phyloP scores from a whole-genome alignment of 2,888 invertebrate genomes.

The Uropetala carovei region DNA sequence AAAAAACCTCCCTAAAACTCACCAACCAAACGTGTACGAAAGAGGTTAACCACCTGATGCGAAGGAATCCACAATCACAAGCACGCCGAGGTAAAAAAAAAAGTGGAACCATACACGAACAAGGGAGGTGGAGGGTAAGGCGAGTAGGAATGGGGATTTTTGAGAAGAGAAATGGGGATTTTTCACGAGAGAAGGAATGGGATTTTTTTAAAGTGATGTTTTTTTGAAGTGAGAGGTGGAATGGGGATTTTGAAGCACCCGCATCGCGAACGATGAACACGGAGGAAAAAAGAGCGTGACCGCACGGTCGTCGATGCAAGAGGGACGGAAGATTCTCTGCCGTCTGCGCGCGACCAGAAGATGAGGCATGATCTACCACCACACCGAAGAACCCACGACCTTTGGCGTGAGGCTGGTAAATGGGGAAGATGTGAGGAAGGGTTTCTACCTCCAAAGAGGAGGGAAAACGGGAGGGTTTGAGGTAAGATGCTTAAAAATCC shows the following conservation, averaged over 20 bases:
- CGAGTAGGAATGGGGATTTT: not conserved
- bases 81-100: not conserved
- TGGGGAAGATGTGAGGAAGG: too few species aligned
- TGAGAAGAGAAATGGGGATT: not conserved
- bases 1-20: not conserved
- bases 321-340: not conserved
- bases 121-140: not conserved
- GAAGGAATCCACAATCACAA: too few species aligned
- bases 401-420: not conserved
- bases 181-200: not conserved
- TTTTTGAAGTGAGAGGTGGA: not conserved
- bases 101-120: not conserved
- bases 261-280: not conserved
- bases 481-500: not conserved
- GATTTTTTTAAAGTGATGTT: too few species aligned
- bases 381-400: not conserved
- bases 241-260: not conserved
- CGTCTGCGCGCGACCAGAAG: not conserved
- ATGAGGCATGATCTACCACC: not conserved
- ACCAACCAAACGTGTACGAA: too few species aligned
- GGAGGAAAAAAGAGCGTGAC: not conserved
- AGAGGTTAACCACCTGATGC: too few species aligned
- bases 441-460: not conserved
- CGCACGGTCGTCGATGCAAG: slow-evolving; percentile 7
- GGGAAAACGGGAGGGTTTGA: not conserved